These are phyloP conservation scores for Chaenogobius annularis DNA, from an alignment of 2,113 vertebrate species.

Conservation along the genomic window DNA sequence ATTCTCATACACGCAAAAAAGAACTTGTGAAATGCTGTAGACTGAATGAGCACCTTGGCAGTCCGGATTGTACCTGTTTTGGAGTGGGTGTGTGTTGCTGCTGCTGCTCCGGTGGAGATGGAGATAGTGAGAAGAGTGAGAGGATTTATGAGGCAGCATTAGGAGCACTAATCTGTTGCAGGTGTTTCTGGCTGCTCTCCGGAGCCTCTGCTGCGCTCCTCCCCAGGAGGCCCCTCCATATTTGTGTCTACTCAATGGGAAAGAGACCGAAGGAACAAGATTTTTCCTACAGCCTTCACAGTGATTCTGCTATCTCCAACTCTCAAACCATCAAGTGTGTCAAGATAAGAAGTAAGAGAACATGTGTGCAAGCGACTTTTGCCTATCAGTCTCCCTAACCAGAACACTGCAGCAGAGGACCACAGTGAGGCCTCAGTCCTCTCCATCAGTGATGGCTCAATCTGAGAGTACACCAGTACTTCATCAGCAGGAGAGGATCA, in stretches of 20 bases:
- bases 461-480: conserved; percentile 28
- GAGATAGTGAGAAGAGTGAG: conserved; percentile 71
- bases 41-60: not conserved
- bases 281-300: conserved; percentile 20
- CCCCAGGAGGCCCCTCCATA: conserved; percentile 68
- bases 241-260: conserved; percentile 42
- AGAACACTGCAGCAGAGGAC: conserved; percentile 7
- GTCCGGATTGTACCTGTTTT: conserved; percentile 1
- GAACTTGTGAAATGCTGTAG: conserved; percentile 3
- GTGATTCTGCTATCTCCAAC: conserved; percentile 33
- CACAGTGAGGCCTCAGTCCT: conserved; percentile 5
- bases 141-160: conserved; percentile 80
- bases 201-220: conserved; percentile 55
- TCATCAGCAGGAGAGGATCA: conserved; percentile 50
- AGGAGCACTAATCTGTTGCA: conserved; percentile 82
- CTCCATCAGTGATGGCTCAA: conserved; percentile 43
- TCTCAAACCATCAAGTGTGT: conserved; percentile 34
- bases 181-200: conserved; percentile 80
- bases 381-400: conserved; percentile 15
- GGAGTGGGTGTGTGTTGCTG: conserved; percentile 3
- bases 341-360: conserved; percentile 38
- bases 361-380: conserved; percentile 19
- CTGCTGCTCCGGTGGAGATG: conserved; percentile 43
- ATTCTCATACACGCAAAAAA: too few species aligned
- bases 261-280: conserved; percentile 27